Conservation (phyloP, 2,113 vertebrate genomes). For the Apteryx owenii region DNA sequence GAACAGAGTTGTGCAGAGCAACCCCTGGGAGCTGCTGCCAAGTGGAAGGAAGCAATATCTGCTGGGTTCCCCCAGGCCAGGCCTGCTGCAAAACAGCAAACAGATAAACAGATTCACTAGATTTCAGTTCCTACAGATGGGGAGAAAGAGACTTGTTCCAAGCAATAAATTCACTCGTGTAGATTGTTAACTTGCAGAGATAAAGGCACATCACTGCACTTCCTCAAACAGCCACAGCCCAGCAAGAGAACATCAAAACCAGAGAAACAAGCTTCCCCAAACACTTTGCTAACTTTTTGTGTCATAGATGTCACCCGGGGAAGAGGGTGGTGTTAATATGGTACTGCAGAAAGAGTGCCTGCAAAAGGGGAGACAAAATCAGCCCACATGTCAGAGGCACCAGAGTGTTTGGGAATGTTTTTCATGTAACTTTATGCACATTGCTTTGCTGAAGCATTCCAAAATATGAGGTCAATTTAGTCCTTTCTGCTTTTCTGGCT, state of each 20-base stretch:
- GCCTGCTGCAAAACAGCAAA: conserved; percentile 89
- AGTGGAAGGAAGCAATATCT: conserved; percentile 95
- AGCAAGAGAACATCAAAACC: background rate
- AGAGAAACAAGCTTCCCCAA: background rate
- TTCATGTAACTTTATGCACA: rapidly evolving
- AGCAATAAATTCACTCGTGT: conserved; percentile 59
- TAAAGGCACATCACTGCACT: background rate
- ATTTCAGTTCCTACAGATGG: conserved; percentile 14
- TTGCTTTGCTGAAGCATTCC: background rate
- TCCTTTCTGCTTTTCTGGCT: background rate
- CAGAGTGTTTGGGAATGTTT: background rate
- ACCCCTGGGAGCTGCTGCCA: conserved; percentile 98
- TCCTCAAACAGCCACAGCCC: background rate
- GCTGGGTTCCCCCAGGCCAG: conserved; percentile 95
- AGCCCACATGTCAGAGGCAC: background rate
- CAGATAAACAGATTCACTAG: conserved; percentile 69
- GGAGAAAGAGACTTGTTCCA: conserved; percentile 59
- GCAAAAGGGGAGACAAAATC: background rate
- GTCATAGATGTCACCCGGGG: background rate
- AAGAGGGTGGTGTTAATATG: background rate
- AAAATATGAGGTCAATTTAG: background rate
- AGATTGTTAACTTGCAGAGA: conserved; percentile 85
- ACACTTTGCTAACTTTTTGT: background rate
- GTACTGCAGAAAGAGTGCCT: background rate
- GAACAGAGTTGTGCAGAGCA: conserved; percentile 91